These are phyloP conservation scores for Dorcus hopei DNA, from an alignment of 2,888 invertebrate genomes.

Conservation along the genomic window DNA sequence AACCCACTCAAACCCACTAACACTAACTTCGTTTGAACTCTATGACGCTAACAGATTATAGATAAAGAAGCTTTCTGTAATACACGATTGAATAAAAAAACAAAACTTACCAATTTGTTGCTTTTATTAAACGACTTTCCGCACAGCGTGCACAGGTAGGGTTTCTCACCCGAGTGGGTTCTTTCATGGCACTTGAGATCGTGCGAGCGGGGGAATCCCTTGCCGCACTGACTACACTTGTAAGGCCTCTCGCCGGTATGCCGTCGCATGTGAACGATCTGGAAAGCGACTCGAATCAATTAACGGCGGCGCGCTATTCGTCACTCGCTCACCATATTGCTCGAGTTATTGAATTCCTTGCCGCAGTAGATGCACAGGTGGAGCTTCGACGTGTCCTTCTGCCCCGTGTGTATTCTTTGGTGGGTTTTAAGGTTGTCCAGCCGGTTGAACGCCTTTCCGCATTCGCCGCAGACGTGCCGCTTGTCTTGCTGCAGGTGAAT, in stretches of 20 bases:
- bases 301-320: no score
- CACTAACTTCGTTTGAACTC: no score
- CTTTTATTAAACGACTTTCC: constrained; percentile 51
- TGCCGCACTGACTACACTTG: constrained; percentile 47
- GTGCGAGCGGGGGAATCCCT: constrained; percentile 50
- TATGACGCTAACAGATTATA: no score
- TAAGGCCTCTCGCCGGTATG: constrained; percentile 50
- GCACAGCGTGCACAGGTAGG: constrained; percentile 48
- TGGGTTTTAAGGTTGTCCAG: constrained; percentile 49
- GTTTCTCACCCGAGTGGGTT: constrained; percentile 50
- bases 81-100: constrained; percentile 30
- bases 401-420: constrained; percentile 46
- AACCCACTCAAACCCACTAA: no score
- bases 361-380: constrained; percentile 50
- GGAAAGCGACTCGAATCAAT: constrained; percentile 13
- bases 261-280: constrained; percentile 51
- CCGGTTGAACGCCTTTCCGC: constrained; percentile 61
- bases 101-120: constrained; percentile 47
- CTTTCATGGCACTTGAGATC: constrained; percentile 51
- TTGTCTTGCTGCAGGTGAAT: constrained; percentile 54
- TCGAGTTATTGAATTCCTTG: constrained; percentile 51
- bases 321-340: constrained; percentile 45
- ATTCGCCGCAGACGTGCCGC: constrained; percentile 58
- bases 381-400: constrained; percentile 45
- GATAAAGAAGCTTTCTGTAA: no score